Base-by-base conservation (phyloP, 2,113 vertebrate species). In the Herpetotheres cachinnans region DNA sequence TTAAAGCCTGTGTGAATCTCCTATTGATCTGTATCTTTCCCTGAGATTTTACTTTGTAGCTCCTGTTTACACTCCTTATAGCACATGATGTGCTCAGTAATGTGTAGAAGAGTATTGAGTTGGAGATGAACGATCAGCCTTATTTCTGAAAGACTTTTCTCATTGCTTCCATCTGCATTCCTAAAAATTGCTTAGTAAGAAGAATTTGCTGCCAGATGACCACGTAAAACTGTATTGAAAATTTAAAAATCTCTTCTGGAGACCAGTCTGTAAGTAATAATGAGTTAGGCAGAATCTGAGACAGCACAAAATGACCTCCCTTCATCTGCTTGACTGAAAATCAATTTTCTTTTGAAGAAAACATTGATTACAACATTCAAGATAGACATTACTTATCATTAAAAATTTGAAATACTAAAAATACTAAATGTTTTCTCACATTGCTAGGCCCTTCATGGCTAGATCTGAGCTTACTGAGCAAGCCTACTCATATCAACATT, bases 241-340 rank as follows among this genome's bases (percentile, higher is more conserved):
- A 86, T 49, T 70, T 91, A 27, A 76, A 94, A 89, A 44, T 66
- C 54, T 69, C 16, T 72, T 44, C 36, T 1, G 1, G 59, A 82
- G 8, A 34, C 55, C 19, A 34, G 14, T 16, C 34, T 70, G 24
- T 86, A 71, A 63, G 46, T 84, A 36, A 55, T 76, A 56, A 67
- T 38, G 27, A 24, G 11, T 82, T 81, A 77, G 67, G 56, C 30
- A 83, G 96, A 86, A 87, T 40, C 20, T 96, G 49, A 74, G 78
- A 42, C 49, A 86, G 27, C 16, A 86, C 25, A 82, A 89, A 84
- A 86, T 78, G 0, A 90, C 2, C 0, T 89, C 50, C 25, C 49
- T 87, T 90, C 71, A 74, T 74, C 29, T 80, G 18, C 52, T 22
- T 86, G 84, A 80, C 13, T 85, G 72, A 95, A 96, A 95, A 97